Conservation (phyloP, 2,113 vertebrate species). For the Ornithorhynchus anatinus region DNA sequence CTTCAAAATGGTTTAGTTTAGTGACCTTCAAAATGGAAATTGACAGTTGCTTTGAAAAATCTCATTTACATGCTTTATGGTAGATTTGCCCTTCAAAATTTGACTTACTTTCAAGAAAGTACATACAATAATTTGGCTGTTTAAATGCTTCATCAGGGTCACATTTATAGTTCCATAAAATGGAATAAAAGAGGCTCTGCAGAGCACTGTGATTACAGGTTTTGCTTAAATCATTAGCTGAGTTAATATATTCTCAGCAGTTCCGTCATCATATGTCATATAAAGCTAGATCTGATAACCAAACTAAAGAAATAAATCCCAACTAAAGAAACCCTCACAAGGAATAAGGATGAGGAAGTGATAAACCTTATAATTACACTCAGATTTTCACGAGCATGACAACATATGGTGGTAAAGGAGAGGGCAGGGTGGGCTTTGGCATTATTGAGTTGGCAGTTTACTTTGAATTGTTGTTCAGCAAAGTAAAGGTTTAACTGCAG, state of each 20-base stretch:
- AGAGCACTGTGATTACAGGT: conserved; percentile 44
- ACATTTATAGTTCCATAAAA: conserved; percentile 53
- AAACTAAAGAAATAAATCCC: conserved; percentile 16
- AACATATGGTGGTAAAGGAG: neutral
- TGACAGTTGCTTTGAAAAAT: conserved; percentile 24
- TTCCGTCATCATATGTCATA: conserved; percentile 35
- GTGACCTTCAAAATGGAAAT: conserved; percentile 22
- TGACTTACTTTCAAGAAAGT: conserved; percentile 41
- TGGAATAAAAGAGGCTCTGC: conserved; percentile 38
- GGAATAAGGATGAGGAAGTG: neutral
- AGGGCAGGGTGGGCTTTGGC: neutral
- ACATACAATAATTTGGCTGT: conserved; percentile 34
- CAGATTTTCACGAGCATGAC: neutral
- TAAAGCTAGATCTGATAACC: conserved; percentile 47
- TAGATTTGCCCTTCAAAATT: conserved; percentile 18
- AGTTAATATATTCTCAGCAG: conserved; percentile 49
- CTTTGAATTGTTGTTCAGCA: neutral
- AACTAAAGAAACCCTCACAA: neutral
- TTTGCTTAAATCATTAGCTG: conserved; percentile 49
- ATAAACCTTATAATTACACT: conserved; percentile 7
- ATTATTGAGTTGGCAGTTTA: neutral
- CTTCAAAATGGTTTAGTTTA: neutral
- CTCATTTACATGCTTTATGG: neutral
- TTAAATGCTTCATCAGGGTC: conserved; percentile 34
- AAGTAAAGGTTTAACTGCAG: neutral